phyloP scores from a whole-genome alignment of 2,888 invertebrate species.

The Argyra leucocephala region DNA sequence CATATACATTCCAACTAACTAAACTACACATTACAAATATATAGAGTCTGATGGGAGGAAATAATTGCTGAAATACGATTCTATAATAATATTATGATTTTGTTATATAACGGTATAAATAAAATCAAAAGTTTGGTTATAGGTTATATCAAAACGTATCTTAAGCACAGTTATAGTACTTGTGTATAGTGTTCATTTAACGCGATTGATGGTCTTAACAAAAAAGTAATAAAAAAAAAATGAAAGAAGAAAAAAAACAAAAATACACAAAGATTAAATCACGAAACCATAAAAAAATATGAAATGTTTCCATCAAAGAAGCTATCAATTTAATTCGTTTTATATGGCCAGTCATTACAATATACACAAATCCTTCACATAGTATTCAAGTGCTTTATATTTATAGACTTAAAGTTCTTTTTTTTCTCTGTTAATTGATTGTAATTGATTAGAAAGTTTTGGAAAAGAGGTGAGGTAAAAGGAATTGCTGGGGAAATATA shows the following conservation, averaged over 20 bases:
- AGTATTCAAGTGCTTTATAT: too few relatives aligned
- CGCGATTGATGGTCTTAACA: too few relatives aligned
- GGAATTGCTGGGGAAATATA: not conserved
- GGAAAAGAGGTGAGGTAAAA: not conserved
- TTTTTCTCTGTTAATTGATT: constrained; percentile 8
- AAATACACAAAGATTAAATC: too few relatives aligned
- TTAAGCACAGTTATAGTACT: too few relatives aligned
- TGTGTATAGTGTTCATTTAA: too few relatives aligned
- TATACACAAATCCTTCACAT: not conserved
- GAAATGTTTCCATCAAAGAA: not conserved
- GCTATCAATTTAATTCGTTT: constrained; percentile 3
- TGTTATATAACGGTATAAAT: not conserved
- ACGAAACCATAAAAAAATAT: not conserved
- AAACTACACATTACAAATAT: too few relatives aligned
- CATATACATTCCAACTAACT: too few relatives aligned
- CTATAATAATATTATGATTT: not conserved
- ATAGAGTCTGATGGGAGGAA: too few relatives aligned
- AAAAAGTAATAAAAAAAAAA: too few relatives aligned
- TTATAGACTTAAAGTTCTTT: not conserved
- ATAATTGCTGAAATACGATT: too few relatives aligned
- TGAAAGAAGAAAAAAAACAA: too few relatives aligned
- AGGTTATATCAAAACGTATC: not conserved
- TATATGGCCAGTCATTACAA: not conserved
- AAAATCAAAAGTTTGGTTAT: not conserved
- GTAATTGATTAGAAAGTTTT: constrained; percentile 3